These are phyloP conservation scores for Lithodes maja DNA, from an alignment of 2,888 invertebrate genomes.

Conservation along the genomic window DNA sequence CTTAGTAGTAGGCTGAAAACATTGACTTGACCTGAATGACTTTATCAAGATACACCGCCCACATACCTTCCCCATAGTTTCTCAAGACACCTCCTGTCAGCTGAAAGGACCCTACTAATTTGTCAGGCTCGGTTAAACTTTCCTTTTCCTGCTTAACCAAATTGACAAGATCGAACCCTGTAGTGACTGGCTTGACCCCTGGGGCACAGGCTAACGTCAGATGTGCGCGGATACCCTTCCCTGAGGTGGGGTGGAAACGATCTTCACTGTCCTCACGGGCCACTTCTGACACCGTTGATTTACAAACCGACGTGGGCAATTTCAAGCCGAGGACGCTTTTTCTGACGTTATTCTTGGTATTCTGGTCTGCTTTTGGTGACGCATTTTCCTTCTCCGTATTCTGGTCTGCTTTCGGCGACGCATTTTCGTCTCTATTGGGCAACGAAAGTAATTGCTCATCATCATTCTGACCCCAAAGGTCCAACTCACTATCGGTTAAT, in stretches of 20 bases:
- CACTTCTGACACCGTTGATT: not conserved
- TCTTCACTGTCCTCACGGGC: not conserved
- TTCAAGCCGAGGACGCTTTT: not conserved
- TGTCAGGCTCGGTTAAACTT: not conserved
- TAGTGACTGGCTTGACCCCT: conserved; percentile 72
- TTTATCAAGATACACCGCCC: conserved; percentile 72
- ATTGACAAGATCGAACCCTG: conserved; percentile 72
- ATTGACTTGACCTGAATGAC: not conserved
- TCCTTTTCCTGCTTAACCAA: conserved; percentile 71
- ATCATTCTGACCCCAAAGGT: conserved; percentile 73
- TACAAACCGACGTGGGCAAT: not conserved
- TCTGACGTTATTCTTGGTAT: not conserved
- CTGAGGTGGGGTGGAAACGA: conserved; percentile 68
- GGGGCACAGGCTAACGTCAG: conserved; percentile 73
- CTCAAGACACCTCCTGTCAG: conserved; percentile 71
- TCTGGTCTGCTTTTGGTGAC: not conserved
- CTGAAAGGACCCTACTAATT: conserved; percentile 55
- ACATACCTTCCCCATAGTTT: conserved; percentile 72
- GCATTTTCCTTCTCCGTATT: not conserved
- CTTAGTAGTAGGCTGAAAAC: not conserved
- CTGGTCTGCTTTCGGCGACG: not conserved
- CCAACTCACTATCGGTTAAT: conserved; percentile 72
- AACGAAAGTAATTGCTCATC: conserved; percentile 21
- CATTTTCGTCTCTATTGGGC: no score
- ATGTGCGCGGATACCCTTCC: conserved; percentile 72